Conservation (phyloP, 2,797 vertebrate genomes). For the Simalia tracyae region DNA sequence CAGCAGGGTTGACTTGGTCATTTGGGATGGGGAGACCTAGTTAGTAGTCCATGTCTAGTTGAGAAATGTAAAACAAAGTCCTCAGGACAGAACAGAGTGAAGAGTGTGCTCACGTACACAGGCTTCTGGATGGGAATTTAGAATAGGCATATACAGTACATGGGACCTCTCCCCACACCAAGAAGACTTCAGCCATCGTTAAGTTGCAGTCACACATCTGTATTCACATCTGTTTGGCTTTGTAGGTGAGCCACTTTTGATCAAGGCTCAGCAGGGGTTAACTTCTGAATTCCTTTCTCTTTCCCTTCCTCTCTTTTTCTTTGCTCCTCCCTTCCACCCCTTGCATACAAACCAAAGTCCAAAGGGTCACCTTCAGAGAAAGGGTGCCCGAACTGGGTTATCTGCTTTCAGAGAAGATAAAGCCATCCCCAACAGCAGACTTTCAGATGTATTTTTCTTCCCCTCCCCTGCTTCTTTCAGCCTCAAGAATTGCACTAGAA, state of each 20-base stretch:
- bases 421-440: neutral
- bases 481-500: neutral
- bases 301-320: neutral
- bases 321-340: neutral
- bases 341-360: neutral
- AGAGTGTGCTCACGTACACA: no score
- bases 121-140: no score
- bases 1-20: no score
- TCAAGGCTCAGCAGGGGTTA: conserved; percentile 2
- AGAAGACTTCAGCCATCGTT: no score
- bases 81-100: no score
- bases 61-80: no score
- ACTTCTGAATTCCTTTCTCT: neutral
- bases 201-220: no score
- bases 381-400: neutral
- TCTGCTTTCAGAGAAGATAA: conserved; percentile 6
- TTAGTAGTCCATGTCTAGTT: no score
- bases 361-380: conserved; percentile 1
- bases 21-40: no score
- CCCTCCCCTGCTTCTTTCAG: neutral
- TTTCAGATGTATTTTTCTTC: neutral
- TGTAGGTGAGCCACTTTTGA: neutral
- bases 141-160: no score
- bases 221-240: no score
- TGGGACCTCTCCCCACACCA: no score